Conservation (phyloP, 92 coral and sea anemone genomes). For the Montipora capitata region DNA sequence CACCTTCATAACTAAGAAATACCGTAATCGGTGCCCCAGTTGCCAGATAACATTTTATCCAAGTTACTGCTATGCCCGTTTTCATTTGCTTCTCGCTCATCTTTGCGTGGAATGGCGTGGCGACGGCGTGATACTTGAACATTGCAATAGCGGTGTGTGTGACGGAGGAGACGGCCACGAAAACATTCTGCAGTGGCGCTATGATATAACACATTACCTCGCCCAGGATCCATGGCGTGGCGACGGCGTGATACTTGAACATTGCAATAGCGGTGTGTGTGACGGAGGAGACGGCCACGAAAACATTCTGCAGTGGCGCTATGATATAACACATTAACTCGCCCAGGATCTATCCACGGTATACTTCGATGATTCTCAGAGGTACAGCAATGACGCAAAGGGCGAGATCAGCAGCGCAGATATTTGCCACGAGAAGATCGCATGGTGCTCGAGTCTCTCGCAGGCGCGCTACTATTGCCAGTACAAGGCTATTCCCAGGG, state of each 20-base stretch:
- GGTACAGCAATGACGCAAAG: constrained; percentile 66
- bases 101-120: constrained; percentile 64
- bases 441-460: constrained; percentile 1
- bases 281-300: constrained; percentile 60
- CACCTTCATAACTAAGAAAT: neutral
- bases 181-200: constrained; percentile 60
- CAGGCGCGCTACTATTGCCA: too few species aligned
- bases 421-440: constrained; percentile 67
- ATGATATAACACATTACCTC: constrained; percentile 37
- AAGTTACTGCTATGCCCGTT: constrained; percentile 37
- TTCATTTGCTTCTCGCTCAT: constrained; percentile 50
- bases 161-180: constrained; percentile 58
- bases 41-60: constrained; percentile 62
- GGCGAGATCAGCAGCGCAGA: constrained; percentile 15
- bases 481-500: too few species aligned
- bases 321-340: constrained; percentile 37
- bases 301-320: constrained; percentile 60
- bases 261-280: constrained; percentile 61
- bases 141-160: constrained; percentile 63
- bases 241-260: constrained; percentile 72
- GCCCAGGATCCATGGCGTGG: constrained; percentile 76
- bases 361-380: constrained; percentile 60
- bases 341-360: constrained; percentile 76
- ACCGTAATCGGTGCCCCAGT: constrained; percentile 62
- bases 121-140: constrained; percentile 72